These are phyloP conservation scores for Abrostola triplasia DNA, from an alignment of 2,888 invertebrate species.

Conservation along the genomic window DNA sequence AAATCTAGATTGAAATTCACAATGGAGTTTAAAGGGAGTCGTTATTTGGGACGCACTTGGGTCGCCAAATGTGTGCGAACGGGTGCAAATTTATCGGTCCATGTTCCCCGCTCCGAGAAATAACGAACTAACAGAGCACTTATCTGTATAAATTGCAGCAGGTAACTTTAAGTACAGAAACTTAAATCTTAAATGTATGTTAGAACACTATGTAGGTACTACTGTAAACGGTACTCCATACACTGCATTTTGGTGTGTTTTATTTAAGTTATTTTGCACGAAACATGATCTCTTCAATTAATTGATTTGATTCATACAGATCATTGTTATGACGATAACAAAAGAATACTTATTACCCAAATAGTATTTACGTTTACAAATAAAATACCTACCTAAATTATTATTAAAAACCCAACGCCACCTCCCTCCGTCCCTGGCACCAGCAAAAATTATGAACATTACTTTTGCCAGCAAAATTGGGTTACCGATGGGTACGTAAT, in stretches of 20 bases:
- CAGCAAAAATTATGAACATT: slow-evolving; percentile 67
- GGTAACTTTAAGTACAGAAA: not conserved
- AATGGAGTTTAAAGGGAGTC: slow-evolving; percentile 72
- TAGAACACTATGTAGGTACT: not conserved
- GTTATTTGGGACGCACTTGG: slow-evolving; percentile 53
- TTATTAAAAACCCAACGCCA: not conserved
- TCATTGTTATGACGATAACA: too few relatives aligned
- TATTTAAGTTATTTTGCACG: too few relatives aligned
- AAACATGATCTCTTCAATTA: too few relatives aligned
- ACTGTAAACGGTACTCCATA: not conserved
- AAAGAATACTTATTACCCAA: too few relatives aligned
- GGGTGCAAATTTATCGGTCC: slow-evolving; percentile 45
- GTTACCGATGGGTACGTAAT: slow-evolving; percentile 78
- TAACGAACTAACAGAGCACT: slow-evolving; percentile 38
- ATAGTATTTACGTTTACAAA: too few relatives aligned
- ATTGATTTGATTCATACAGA: too few relatives aligned
- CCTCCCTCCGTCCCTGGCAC: slow-evolving; percentile 37
- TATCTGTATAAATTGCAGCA: slow-evolving; percentile 22
- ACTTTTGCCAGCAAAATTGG: slow-evolving; percentile 69
- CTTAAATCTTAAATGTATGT: not conserved
- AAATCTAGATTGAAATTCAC: slow-evolving; percentile 82
- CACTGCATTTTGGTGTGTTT: not conserved
- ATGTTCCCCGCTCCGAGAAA: slow-evolving; percentile 31
- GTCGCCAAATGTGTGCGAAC: slow-evolving; percentile 39
- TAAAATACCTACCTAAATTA: not conserved